Base-by-base conservation (phyloP, 2,888 invertebrate genomes). In the Drosophila anomelani region DNA sequence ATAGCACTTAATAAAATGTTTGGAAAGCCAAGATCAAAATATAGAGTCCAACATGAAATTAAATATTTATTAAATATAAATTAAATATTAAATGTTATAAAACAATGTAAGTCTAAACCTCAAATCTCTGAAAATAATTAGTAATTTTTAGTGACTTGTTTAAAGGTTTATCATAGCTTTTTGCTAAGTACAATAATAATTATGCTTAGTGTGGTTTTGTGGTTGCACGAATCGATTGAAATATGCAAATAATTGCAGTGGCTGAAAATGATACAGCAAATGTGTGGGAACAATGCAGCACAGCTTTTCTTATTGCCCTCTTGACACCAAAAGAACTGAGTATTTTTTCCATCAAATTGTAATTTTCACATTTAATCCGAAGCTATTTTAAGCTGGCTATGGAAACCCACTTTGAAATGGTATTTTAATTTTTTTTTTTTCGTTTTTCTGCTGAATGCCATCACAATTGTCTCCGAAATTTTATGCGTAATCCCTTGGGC, bases 401-500 rank as follows among this genome's bases (percentile, higher is more conserved):
- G 23, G 15, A 17, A 61, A 46, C 15, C 26, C 34, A 13, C 15
- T 12, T n/a, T n/a, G 34, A 20, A 15, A 34, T 34, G 1, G 20
- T 15, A 36, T 20, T 20, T 12, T n/a, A n/a, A 26, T 23, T 46
- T 26, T 32, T 9, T 29, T n/a, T 9, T 15, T 23, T 58, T 47
- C 23, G 2, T 29, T n/a, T 34, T 32, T 39, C 32, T 12, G 5
- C 4, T 23, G 3, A 12, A 54, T 55, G 4, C 46, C 26, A 9
- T 20, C 29, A 15, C 13, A 46, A 29, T 62, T 58, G 36, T 20
- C 58, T 15, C 36, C 23, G 7, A 53, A 53, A 53, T 54, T 46
- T 39, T 5, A 34, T 17, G 20, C 61, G 51, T 61, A 54, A 63
- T 67, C 67, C 63, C 39, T 29, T 10, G 3, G 67, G 64, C 67